These are phyloP conservation scores for Leuciscus waleckii DNA, from an alignment of 2,797 vertebrate species.

Conservation along the genomic window DNA sequence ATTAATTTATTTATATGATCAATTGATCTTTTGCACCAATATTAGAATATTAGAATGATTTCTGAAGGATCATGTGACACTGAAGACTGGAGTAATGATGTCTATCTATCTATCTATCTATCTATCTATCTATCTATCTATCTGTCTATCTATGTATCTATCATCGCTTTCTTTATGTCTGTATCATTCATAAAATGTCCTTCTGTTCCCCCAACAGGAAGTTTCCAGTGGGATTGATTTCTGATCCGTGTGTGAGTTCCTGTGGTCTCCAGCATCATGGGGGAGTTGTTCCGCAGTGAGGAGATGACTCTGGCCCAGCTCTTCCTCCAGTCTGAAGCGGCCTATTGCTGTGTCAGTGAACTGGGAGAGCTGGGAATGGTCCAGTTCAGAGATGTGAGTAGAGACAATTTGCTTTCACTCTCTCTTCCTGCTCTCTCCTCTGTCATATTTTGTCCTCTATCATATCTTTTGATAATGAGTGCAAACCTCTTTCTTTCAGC, in stretches of 20 bases:
- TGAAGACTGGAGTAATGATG: no score
- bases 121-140: not conserved
- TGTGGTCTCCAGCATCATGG: constrained; percentile 78
- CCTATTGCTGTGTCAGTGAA: constrained; percentile 97
- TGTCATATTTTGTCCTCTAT: not conserved
- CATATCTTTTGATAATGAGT: not conserved
- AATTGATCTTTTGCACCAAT: no score
- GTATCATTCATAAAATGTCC: not conserved
- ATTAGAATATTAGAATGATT: no score
- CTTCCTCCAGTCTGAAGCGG: constrained; percentile 94
- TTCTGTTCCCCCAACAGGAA: not conserved
- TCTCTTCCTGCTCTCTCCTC: not conserved
- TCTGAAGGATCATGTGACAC: no score
- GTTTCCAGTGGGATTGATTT: not conserved
- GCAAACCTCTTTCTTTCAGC: constrained; percentile 71
- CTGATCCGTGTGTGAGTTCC: constrained; percentile 16
- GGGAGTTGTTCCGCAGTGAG: constrained; percentile 94
- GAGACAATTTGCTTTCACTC: not conserved
- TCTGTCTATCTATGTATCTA: not conserved
- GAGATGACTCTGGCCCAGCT: constrained; percentile 98
- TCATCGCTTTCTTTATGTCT: not conserved
- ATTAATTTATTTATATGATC: no score
- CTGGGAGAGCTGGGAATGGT: constrained; percentile 97
- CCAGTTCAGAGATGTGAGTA: constrained; percentile 96
- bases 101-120: no score